Conservation (phyloP, 2,797 vertebrate genomes). For the Nasua narica region DNA sequence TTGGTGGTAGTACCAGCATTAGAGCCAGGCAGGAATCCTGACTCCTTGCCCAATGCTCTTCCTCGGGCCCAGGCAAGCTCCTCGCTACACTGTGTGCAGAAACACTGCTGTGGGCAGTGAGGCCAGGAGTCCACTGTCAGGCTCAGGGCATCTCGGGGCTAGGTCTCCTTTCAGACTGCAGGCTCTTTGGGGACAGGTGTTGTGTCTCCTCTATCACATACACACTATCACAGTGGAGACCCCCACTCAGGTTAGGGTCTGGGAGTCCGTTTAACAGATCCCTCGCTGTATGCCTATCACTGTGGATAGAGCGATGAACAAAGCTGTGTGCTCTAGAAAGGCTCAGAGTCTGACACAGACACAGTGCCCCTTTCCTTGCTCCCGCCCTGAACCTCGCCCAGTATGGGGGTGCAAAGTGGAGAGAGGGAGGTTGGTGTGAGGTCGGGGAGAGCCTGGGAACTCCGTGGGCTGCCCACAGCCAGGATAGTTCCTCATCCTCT, state of each 20-base stretch:
- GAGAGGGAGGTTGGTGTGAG: constrained; percentile 5
- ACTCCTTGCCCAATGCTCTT: not conserved
- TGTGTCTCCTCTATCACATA: not conserved
- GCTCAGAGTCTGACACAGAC: not conserved
- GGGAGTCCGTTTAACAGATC: not conserved
- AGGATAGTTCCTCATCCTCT: constrained; percentile 51
- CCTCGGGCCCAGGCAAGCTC: not conserved
- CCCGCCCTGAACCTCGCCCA: not conserved
- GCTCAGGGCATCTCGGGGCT: not conserved
- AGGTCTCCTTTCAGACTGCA: not conserved
- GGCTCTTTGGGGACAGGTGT: not conserved
- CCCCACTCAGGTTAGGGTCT: not conserved
- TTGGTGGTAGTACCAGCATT: not conserved
- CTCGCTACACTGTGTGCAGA: not conserved
- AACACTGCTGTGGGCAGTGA: not conserved
- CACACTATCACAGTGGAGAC: not conserved
- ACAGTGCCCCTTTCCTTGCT: not conserved
- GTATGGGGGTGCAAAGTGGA: not conserved
- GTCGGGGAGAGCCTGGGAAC: constrained; percentile 71
- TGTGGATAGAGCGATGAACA: not conserved
- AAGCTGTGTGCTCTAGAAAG: not conserved
- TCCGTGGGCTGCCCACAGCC: constrained; percentile 62
- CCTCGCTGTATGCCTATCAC: not conserved
- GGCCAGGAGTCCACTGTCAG: not conserved
- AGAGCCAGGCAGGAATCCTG: not conserved